Base-by-base conservation (phyloP, 1,140 invertebrate genomes). In the Aricia agestis region DNA sequence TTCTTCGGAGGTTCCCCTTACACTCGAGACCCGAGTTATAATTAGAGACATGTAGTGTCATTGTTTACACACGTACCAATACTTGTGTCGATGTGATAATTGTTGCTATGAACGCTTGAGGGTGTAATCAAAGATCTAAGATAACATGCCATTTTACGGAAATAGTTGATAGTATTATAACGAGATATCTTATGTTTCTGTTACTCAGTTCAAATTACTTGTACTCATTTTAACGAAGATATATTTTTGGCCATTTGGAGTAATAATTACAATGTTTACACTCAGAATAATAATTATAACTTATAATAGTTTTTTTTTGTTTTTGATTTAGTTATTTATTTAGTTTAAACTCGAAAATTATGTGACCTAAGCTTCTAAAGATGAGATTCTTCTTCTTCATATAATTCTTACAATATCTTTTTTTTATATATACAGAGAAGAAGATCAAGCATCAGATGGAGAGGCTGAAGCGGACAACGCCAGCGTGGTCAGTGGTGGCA, bases 371-470 rank as follows among this genome's bases (percentile, higher is more conserved):
- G 25, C 25, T 25, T 25, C 3, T 25, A 3, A 25, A 25, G n/a
- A n/a, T n/a, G n/a, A n/a, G n/a, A n/a, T n/a, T n/a, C n/a, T n/a
- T n/a, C n/a, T n/a, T n/a, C n/a, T n/a, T n/a, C n/a, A 25, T 25
- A 25, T 25, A 25, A 36, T 36, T 36, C 5, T 36, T 36, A 36
- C 36, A 36, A 4, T 36, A 52, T 1, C 11, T 1, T 52, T 13
- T 52, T 58, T 11, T 31, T 68, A 36, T 36, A 32, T n/a, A 59
- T 68, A 25, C 52, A 68, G 67, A 57, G 67, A 68, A 69, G 89
- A 89, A 71, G 84, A 86, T 15, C 76, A 78, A 11, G 70, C 59
- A 18, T 82, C 86, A 6, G 85, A 87, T 32, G 79, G 69, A 1
- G 85, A 90, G 63, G 82, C 66, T 0, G 86, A 85, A 1, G 77